A percentile compares a stretch with the other conserved stretches of the same genome.
Conservation (phyloP, 2,797 vertebrate genomes). For the Atherinosoma microstoma region DNA sequence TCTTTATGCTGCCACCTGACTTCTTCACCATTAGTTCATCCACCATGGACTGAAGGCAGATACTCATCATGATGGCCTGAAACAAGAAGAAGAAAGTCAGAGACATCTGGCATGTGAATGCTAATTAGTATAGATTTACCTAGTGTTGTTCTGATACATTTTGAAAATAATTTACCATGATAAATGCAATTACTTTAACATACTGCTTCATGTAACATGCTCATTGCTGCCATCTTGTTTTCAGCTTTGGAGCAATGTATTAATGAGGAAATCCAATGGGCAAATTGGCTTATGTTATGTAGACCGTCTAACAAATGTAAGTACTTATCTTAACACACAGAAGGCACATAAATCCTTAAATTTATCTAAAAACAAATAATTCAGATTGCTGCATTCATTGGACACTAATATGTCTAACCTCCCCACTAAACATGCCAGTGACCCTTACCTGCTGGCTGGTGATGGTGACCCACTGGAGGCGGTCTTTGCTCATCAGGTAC, state of each 20-base stretch:
- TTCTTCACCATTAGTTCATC: constrained; percentile 99
- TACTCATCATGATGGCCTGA: constrained; percentile 99
- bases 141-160: background rate
- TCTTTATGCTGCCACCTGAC: constrained; percentile 96
- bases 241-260: background rate
- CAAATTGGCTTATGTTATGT: constrained; percentile 1
- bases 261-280: background rate
- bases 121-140: background rate
- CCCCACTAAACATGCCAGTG: background rate
- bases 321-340: background rate
- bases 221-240: background rate
- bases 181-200: background rate
- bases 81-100: constrained; percentile 25
- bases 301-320: background rate
- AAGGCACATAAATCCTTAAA: background rate
- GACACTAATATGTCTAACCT: too few species aligned
- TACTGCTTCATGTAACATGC: background rate
- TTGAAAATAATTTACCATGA: background rate
- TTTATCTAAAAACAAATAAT: background rate
- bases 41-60: constrained; percentile 98
- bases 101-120: background rate
- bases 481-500: constrained; percentile 99
- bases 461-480: constrained; percentile 99
- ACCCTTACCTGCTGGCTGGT: constrained; percentile 92
- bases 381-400: background rate